These are phyloP conservation scores for Acanthopleura granulata DNA, from an alignment of 2,888 invertebrate species.

Conservation along the genomic window DNA sequence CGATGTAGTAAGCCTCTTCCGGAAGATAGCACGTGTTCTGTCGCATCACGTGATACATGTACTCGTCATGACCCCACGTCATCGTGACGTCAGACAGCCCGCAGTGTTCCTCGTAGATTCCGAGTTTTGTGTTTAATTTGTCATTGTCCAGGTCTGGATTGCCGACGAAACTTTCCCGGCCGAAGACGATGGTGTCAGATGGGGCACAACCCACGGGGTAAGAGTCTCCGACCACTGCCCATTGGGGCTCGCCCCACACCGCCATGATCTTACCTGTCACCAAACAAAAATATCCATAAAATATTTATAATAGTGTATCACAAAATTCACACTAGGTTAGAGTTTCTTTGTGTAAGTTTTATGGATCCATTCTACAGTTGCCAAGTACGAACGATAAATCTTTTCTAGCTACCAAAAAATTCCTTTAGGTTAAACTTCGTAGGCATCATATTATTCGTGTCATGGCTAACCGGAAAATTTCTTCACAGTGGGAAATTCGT, in stretches of 20 bases:
- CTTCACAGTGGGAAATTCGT: too few species aligned
- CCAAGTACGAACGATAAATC: too few species aligned
- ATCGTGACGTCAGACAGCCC: conserved; percentile 88
- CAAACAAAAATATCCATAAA: neutral
- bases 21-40: conserved; percentile 85
- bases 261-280: conserved; percentile 75
- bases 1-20: conserved; percentile 86
- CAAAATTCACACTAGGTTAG: neutral
- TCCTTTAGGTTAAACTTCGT: too few species aligned
- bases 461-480: too few species aligned
- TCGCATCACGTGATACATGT: conserved; percentile 73
- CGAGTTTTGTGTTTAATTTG: conserved; percentile 79
- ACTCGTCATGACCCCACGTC: conserved; percentile 95
- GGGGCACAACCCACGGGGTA: conserved; percentile 93
- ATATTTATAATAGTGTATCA: neutral
- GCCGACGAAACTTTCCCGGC: conserved; percentile 81
- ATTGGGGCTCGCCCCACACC: conserved; percentile 72
- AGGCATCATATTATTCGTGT: too few species aligned
- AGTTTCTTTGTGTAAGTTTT: too few species aligned
- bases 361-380: too few species aligned
- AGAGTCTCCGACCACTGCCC: conserved; percentile 98
- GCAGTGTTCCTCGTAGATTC: conserved; percentile 89
- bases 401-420: too few species aligned
- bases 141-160: conserved; percentile 79
- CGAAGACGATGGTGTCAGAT: conserved; percentile 87